A percentile compares a stretch with the other conserved stretches of the same genome.
phyloP scores from a whole-genome alignment of 2,888 invertebrate species.

The Enoplolaimus lenunculus region DNA sequence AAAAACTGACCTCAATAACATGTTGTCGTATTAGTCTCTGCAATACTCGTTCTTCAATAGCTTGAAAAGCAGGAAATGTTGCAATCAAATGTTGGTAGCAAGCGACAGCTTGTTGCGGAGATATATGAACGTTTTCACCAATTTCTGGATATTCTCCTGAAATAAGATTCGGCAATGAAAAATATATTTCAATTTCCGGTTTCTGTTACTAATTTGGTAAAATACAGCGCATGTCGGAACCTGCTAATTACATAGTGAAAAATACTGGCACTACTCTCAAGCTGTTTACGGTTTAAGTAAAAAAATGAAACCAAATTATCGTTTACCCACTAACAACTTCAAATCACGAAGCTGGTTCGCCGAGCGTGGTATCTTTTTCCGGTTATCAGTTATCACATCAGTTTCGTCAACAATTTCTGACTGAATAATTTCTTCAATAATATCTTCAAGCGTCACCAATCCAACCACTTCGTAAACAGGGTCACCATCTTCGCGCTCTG shows the following conservation, averaged over 20 bases:
- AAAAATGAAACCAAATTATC: no score
- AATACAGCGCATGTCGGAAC: no score
- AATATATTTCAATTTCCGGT: no score
- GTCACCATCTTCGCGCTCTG: constrained; percentile 71
- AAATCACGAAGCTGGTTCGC: constrained; percentile 8
- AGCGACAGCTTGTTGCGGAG: constrained; percentile 74
- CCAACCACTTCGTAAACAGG: constrained; percentile 86
- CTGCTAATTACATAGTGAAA: no score
- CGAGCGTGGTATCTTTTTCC: background rate
- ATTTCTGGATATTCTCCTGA: background rate
- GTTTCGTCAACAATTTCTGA: constrained; percentile 96
- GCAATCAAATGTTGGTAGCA: constrained; percentile 77
- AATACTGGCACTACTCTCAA: no score
- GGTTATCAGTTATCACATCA: constrained; percentile 63
- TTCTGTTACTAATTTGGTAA: no score
- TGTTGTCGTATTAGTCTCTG: constrained; percentile 77
- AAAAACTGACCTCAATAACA: constrained; percentile 53
- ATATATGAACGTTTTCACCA: background rate
- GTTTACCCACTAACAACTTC: background rate
- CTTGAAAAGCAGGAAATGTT: constrained; percentile 21
- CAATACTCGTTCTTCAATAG: constrained; percentile 48
- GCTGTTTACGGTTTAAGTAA: no score
- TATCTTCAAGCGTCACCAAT: constrained; percentile 85
- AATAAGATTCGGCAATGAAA: no score
- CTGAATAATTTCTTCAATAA: constrained; percentile 92